phyloP scores from a whole-genome alignment of 2,888 invertebrate species.

The Dynastes hyllus region DNA sequence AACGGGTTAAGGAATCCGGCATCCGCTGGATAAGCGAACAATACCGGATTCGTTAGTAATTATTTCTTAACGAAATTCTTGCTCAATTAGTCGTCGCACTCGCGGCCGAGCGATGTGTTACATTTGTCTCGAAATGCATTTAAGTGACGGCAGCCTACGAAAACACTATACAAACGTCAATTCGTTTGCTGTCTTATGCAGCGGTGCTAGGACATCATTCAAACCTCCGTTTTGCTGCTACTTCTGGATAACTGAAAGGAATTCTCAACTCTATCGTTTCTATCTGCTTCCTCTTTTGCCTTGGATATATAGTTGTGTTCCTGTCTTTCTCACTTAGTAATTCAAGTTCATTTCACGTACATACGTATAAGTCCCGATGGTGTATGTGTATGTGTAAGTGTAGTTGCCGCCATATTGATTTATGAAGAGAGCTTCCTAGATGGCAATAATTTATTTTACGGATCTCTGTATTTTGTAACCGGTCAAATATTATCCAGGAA shows the following conservation, averaged over 20 bases:
- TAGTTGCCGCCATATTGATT: not conserved
- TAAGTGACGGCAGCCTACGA: not conserved
- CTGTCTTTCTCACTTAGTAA: not conserved
- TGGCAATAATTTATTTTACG: not conserved
- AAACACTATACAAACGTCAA: too few relatives aligned
- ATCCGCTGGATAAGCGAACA: too few relatives aligned
- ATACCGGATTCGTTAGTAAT: not conserved
- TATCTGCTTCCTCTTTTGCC: too few relatives aligned
- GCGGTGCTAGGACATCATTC: too few relatives aligned
- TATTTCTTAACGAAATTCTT: not conserved
- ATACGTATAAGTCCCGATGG: not conserved
- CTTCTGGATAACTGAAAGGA: too few relatives aligned
- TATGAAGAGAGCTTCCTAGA: not conserved
- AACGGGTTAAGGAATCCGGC: not conserved
- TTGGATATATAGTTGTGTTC: too few relatives aligned
- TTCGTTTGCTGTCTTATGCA: too few relatives aligned
- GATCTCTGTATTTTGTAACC: not conserved
- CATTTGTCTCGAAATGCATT: not conserved
- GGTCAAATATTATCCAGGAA: too few relatives aligned
- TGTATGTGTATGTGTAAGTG: not conserved
- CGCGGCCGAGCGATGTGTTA: not conserved
- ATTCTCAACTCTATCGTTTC: too few relatives aligned
- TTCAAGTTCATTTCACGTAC: conserved; percentile 1
- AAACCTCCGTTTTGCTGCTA: too few relatives aligned
- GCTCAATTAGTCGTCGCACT: conserved; percentile 1